These are phyloP conservation scores for Amniataba percoides DNA, from an alignment of 2,797 vertebrate species.

Conservation along the genomic window DNA sequence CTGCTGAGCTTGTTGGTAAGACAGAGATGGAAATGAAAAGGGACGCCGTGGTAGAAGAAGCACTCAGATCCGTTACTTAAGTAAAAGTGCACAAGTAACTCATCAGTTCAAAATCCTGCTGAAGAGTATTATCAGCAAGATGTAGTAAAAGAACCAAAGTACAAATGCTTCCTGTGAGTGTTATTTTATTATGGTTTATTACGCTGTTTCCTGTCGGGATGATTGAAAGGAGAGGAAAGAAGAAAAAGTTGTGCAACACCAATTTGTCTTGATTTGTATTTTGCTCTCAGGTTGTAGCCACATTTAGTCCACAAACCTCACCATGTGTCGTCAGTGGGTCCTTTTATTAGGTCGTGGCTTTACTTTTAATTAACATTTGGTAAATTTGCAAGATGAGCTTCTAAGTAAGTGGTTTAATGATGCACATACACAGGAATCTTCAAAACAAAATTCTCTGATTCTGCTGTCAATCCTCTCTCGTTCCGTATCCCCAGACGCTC, in stretches of 20 bases:
- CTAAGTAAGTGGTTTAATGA: background rate
- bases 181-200: background rate
- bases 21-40: background rate
- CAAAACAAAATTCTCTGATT: background rate
- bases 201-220: background rate
- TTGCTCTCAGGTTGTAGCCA: no score
- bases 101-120: background rate
- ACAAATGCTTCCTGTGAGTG: background rate
- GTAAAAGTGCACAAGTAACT: background rate
- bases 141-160: background rate
- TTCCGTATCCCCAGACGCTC: conserved; percentile 47
- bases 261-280: background rate
- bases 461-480: conserved; percentile 14
- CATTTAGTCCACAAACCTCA: background rate
- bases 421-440: background rate
- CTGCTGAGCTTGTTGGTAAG: conserved; percentile 78
- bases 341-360: background rate
- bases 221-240: background rate
- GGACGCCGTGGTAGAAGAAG: background rate
- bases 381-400: background rate
- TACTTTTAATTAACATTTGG: background rate
- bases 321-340: background rate
- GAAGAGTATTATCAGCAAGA: background rate
- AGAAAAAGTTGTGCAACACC: background rate
- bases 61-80: background rate